Conservation (phyloP, 2,797 vertebrate species). For the Gobionotothen gibberifrons region DNA sequence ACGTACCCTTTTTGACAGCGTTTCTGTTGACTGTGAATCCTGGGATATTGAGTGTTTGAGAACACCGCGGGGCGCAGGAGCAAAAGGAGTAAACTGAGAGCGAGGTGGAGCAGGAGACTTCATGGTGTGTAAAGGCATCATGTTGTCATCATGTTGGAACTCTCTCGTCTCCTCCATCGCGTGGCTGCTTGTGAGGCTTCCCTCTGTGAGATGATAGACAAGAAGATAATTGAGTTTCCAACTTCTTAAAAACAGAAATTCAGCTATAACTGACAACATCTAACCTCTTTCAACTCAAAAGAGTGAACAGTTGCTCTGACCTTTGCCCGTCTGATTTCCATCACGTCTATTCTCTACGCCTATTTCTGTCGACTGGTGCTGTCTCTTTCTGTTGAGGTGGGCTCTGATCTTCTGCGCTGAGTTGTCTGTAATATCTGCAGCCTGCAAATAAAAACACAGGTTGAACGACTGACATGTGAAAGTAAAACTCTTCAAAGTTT, state of each 20-base stretch:
- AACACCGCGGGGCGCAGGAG: slow-evolving; percentile 55
- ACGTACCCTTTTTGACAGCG: slow-evolving; percentile 79
- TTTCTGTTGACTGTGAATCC: slow-evolving; percentile 80
- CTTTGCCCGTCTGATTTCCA: slow-evolving; percentile 28
- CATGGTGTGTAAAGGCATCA: slow-evolving; percentile 11
- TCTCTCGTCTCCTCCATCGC: slow-evolving; percentile 40
- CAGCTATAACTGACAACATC: background rate
- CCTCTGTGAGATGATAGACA: slow-evolving; percentile 34
- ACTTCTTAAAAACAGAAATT: background rate
- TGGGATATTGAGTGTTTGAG: slow-evolving; percentile 77
- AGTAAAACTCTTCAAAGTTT: background rate
- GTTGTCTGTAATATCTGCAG: slow-evolving; percentile 38
- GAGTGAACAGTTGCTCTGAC: slow-evolving; percentile 35
- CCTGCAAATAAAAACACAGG: slow-evolving; percentile 46
- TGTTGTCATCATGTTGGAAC: slow-evolving; percentile 10
- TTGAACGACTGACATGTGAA: background rate
- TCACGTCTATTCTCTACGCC: slow-evolving; percentile 17
- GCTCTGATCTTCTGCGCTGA: slow-evolving; percentile 43
- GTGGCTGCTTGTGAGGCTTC: slow-evolving; percentile 20
- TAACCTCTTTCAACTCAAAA: background rate
- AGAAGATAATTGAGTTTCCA: slow-evolving; percentile 8
- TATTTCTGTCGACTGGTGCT: slow-evolving; percentile 51
- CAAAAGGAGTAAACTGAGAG: slow-evolving; percentile 36
- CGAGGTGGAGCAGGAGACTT: slow-evolving; percentile 14
- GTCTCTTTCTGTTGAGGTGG: slow-evolving; percentile 75